phyloP scores from a whole-genome alignment of 2,888 invertebrate genomes.

The Digitonthophagus gazella region DNA sequence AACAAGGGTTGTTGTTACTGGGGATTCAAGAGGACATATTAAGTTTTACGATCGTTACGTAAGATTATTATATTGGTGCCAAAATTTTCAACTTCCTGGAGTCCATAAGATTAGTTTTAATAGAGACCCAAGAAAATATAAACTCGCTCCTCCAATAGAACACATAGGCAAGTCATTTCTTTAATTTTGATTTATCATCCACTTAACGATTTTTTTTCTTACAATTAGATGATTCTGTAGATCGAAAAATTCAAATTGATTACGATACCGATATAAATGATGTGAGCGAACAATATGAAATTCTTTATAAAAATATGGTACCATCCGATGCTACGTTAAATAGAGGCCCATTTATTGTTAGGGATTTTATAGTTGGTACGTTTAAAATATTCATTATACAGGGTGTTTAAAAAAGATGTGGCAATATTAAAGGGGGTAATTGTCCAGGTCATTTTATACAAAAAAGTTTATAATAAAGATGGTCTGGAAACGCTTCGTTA shows the following conservation, averaged over 20 bases:
- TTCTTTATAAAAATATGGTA: slow-evolving; percentile 40
- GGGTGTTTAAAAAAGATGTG: not conserved
- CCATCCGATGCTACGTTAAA: slow-evolving; percentile 56
- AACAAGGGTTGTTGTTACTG: slow-evolving; percentile 51
- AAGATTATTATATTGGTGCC: slow-evolving; percentile 58
- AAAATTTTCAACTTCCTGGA: slow-evolving; percentile 52
- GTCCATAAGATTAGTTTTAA: slow-evolving; percentile 56
- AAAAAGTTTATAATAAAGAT: no score
- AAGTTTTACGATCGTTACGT: slow-evolving; percentile 59
- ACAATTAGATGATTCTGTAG: not conserved
- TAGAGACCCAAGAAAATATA: slow-evolving; percentile 34
- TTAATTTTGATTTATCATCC: not conserved
- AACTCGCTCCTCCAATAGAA: slow-evolving; percentile 30
- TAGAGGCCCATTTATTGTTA: slow-evolving; percentile 54
- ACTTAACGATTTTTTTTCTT: slow-evolving; percentile 19
- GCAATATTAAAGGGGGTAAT: no score
- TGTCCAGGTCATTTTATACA: no score
- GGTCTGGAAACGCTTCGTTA: no score
- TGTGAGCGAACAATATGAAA: slow-evolving; percentile 40
- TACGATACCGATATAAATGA: slow-evolving; percentile 32
- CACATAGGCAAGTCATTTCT: not conserved
- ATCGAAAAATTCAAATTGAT: slow-evolving; percentile 20
- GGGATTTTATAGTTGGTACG: slow-evolving; percentile 61
- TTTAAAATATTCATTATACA: not conserved
- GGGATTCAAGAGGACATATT: slow-evolving; percentile 55